Evolutionary conservation across 2,113 vertebrate species (phyloP), one percentile per base, ranked within the genome.

Genomic region (Propithecus coquereli): DNA sequence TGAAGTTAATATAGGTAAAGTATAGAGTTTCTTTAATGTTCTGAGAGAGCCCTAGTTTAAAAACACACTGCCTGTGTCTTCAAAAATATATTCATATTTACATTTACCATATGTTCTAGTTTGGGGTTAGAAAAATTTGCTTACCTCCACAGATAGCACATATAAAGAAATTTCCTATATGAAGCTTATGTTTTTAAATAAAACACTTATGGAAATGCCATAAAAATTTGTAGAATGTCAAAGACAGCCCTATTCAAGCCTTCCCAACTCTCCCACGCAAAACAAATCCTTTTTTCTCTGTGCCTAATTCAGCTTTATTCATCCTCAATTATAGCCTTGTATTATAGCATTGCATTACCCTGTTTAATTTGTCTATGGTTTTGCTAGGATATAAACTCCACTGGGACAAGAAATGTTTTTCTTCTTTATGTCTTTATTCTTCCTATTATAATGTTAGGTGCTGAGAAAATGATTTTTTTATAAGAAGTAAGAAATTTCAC

Each of bases 391-490:
- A 92, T 34, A 85, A 92, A 88, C 32, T 82, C 52, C 47, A 73
- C 5, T 57, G 18, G 40, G 8, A 66, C 5, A 32, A 11, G 9
- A 74, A 68, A 5, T 20, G 40, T 43, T 66, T 86, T 81, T 83
- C 73, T 73, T 94, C 25, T 83, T 70, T 83, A 52, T 73, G 61
- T 77, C 37, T 81, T 82, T 70, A 77, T 84, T 86, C 43, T 54
- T 61, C 3, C 27, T 71, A 84, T 40, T 87, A 47, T 43, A 22
- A 90, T 9, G 25, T 73, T 82, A 91, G 71, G 30, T 82, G 18
- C 83, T 90, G 66, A 88, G 45, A 93, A 96, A 82, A 54, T 85
- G 8, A 61, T 47, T 87, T 40, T 40, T 93, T 90, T 94, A 11
- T 74, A 91, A 66, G 37, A 97, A 47, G 59, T 73, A 63, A 52